Evolutionary conservation across 2,113 vertebrate genomes (phyloP), one percentile per base, ranked within the genome.

Genomic region (Dromaius novaehollandiae): DNA sequence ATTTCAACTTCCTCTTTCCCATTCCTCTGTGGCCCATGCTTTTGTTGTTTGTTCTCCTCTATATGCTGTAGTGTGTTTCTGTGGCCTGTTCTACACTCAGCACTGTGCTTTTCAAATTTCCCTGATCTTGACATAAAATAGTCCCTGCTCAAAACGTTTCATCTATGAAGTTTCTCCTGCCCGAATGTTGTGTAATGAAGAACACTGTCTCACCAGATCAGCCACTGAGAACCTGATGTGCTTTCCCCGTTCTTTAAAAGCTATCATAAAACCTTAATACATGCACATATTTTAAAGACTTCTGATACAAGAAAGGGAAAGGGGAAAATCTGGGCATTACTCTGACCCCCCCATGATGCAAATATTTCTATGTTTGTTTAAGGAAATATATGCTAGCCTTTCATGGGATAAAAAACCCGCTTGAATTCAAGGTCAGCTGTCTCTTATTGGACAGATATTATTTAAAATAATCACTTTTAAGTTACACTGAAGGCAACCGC

Each of bases 1-100:
- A 46, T 83, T 97, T 96, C 58, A 36, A 58, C 94, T 98, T 97
- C 97, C 96, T 88, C 85, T 76, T 96, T 92, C 74, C 90, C 82
- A 50, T 70, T 96, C 89, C 86, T 81, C 82, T 46, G 65, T 0
- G 3, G 61, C 76, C 85, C 53, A 22, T 20, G 56, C 78, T 95
- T 93, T 94, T 53, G 61, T 21, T 63, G 96, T 96, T 93, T 89
- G 66, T 51, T 95, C 86, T 88, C 38, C 66, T 83, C 76, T 30
- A 34, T 1, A 18, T 4, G 56, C 87, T 7, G 5, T 50, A 70
- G 83, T 44, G 46, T 0, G 2, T n/a, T 89, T 65, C 64, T 78
- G 28, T 68, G 96, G 83, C 90, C 92, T 93, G 48, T 2, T 44
- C 65, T 76, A 32, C 1, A 1, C 73, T 82, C n/a, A 13, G 58